Base-by-base conservation (phyloP, 1,140 invertebrate genomes). In the Lepidotrigona ventralis region DNA sequence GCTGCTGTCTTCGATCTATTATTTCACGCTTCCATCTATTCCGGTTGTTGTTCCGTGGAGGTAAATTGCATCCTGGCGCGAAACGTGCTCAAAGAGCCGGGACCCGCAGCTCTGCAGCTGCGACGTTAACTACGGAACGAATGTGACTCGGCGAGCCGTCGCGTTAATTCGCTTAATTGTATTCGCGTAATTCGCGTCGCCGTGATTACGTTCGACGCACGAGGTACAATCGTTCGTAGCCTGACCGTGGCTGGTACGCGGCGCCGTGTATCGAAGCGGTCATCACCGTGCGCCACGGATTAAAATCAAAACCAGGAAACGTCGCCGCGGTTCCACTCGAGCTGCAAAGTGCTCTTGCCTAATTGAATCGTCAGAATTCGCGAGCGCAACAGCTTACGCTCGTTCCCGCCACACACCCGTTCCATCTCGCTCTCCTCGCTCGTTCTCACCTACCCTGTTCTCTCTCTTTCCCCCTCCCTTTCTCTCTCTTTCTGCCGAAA, bases 301-400 rank as follows among this genome's bases (percentile, higher is more conserved):
- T 83, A 78, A 78, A 68, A 81, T 75, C 39, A 26, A 81, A 68
- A 68, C 51, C 80, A 51, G 72, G 72, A 81, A 81, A 81, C 23
- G 63, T 39, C 9, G 23, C n/a, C 60, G 51, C 54, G 79, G 29
- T 39, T 54, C 29, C 53, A 12, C 19, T 60, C 23, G 5, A 26
- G 77, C 11, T 21, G 29, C 2, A 19, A 54, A 21, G 68, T 51
- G 15, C 23, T 33, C 15, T n/a, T 66, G 75, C 17, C 64, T 78
- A 83, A 83, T 83, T 83, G 81, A 83, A 78, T 78, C 54, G 39
- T 83, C 81, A 83, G 64, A 78, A 78, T 83, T 78, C 33, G 54
- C 26, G 17, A 69, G 53, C 56, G 53, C 33, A 21, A 56, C 66
- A 39, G 76, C 51, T 69, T 71, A 70, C 76, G 66, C 19, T 51